Conservation (phyloP, 2,113 vertebrate species). For the Casuarius casuarius region DNA sequence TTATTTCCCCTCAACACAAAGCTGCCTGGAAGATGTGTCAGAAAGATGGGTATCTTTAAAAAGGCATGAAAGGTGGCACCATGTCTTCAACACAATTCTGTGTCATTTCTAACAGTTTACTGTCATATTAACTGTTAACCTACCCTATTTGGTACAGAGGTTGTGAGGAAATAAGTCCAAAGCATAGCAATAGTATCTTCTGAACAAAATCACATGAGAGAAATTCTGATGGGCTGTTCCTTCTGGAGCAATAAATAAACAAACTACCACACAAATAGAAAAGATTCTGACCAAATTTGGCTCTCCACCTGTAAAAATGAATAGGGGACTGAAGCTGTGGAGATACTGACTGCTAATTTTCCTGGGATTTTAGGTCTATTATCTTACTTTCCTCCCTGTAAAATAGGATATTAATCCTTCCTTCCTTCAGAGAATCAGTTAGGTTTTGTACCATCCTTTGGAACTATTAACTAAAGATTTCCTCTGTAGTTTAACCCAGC, state of each 20-base stretch:
- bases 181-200: background rate
- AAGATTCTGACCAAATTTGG: background rate
- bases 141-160: background rate
- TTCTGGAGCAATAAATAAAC: background rate
- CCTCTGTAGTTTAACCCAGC: slow-evolving; percentile 25
- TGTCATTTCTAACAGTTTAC: slow-evolving; percentile 18
- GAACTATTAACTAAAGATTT: slow-evolving; percentile 36
- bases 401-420: slow-evolving; percentile 42
- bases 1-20: background rate
- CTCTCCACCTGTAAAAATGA: background rate
- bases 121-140: background rate
- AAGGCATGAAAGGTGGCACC: background rate
- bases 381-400: slow-evolving; percentile 4
- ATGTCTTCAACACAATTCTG: background rate
- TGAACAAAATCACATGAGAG: background rate
- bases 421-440: slow-evolving; percentile 10
- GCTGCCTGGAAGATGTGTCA: slow-evolving; percentile 22
- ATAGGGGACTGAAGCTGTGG: background rate
- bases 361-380: slow-evolving; percentile 7
- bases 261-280: background rate
- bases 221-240: background rate
- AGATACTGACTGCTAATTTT: slow-evolving; percentile 11
- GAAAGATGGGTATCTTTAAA: slow-evolving; percentile 13
- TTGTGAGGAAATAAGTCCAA: background rate
- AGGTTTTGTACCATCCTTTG: slow-evolving; percentile 18